Conservation (phyloP, 1,140 invertebrate genomes). For the Pristionchus pacificus region DNA sequence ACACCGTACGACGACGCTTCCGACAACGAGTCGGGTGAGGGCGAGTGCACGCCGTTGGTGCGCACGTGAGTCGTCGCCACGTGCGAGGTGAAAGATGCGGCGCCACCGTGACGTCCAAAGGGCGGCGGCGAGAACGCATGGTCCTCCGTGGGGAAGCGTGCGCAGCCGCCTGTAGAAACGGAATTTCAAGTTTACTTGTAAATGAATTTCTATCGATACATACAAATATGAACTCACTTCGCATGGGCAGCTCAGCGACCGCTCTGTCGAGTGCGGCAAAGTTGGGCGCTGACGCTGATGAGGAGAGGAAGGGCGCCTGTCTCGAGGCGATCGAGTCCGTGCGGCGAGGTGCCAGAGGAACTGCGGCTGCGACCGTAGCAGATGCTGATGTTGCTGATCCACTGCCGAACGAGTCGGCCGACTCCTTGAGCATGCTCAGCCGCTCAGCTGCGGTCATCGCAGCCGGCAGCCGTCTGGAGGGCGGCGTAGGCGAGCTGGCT, state of each 20-base stretch:
- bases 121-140: slow-evolving; percentile 32
- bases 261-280: slow-evolving; percentile 40
- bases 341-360: slow-evolving; percentile 6
- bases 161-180: slow-evolving; percentile 30
- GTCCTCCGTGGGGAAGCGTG: slow-evolving; percentile 39
- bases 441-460: slow-evolving; percentile 39
- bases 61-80: neutral
- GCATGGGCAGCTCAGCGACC: slow-evolving; percentile 29
- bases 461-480: slow-evolving; percentile 30
- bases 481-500: slow-evolving; percentile 32
- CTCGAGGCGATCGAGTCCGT: slow-evolving; percentile 7
- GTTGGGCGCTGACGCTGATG: slow-evolving; percentile 22
- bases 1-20: slow-evolving; percentile 31
- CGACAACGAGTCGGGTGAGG: slow-evolving; percentile 37
- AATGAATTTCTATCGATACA: neutral
- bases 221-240: slow-evolving; percentile 7
- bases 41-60: slow-evolving; percentile 16
- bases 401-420: slow-evolving; percentile 15
- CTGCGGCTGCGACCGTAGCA: slow-evolving; percentile 25
- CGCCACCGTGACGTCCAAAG: slow-evolving; percentile 10
- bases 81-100: slow-evolving; percentile 13
- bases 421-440: slow-evolving; percentile 40
- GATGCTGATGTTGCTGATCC: slow-evolving; percentile 5
- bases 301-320: slow-evolving; percentile 1
- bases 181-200: neutral